Evolutionary conservation across 2,888 invertebrate species (phyloP).

Genomic region (Cataglyphis cursor): DNA sequence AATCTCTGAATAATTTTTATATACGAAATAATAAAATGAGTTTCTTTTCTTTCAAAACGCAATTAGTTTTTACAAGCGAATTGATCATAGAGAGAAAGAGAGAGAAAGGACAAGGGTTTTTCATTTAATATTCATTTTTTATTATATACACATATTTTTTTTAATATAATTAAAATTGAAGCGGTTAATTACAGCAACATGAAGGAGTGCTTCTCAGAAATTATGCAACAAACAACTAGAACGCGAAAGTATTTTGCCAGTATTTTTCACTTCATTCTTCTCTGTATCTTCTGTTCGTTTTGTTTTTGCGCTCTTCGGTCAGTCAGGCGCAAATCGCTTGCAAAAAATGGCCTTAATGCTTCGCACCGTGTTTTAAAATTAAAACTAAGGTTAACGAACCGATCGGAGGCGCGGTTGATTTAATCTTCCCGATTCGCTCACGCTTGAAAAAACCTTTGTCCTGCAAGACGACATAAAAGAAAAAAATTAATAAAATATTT

Average conservation of each 20-base stretch:
- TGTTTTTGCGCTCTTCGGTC: conserved; percentile 46
- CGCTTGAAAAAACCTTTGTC: conserved; percentile 53
- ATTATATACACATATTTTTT: neutral
- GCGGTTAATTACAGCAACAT: neutral
- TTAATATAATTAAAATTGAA: conserved; percentile 6
- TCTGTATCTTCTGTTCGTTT: conserved; percentile 52
- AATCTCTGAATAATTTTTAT: neutral
- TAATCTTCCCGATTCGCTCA: conserved; percentile 55
- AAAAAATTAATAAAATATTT: conserved; percentile 22
- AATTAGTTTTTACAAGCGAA: conserved; percentile 2
- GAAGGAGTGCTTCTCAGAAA: neutral
- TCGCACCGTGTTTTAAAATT: conserved; percentile 62
- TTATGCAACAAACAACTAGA: conserved; percentile 40
- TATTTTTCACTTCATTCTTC: conserved; percentile 55
- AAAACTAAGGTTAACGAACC: conserved; percentile 68
- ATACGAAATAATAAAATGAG: neutral
- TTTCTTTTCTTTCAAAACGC: neutral
- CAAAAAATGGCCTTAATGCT: conserved; percentile 65
- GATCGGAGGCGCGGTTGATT: conserved; percentile 59
- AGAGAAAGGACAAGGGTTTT: neutral
- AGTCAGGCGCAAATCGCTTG: conserved; percentile 61
- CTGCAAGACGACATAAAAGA: conserved; percentile 31
- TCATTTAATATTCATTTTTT: neutral
- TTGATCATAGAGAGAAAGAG: neutral
- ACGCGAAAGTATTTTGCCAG: conserved; percentile 36